Evolutionary conservation across 2,797 vertebrate genomes (phyloP), one percentile per base, ranked within the genome.

Genomic region (Miichthys miiuy): DNA sequence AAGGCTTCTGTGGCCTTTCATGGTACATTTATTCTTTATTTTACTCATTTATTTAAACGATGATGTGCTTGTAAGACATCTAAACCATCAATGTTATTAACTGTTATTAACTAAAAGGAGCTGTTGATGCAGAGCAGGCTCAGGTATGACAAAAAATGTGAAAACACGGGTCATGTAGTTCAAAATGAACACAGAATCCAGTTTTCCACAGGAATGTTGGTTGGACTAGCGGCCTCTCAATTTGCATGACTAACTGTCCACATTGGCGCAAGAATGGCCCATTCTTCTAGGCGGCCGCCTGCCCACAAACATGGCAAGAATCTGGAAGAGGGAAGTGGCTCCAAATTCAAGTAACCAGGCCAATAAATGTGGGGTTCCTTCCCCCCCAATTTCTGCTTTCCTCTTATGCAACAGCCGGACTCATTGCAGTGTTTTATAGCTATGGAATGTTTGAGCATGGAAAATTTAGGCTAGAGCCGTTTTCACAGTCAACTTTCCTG

Each of bases 231-330:
- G 68, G 72, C 77, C 55, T 80, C 71, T 78, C 74, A 75, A 64
- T 85, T 82, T 90, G 76, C 78, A 83, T 68, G 71, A 70, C 63
- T 81, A 64, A 66, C 61, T 1, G 13, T 82, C 81, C 75, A 41
- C 65, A 54, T 54, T 61, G 56, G 60, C 83, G 69, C 71, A 77
- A 86, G 79, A 89, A 61, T 68, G 14, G 6, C 0, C 60, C 81
- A 64, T 85, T 89, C 83, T 88, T 81, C 47, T 20, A 64, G 58
- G 54, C 68, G 12, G 58, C 78, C 0, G 48, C 47, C 85, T 80
- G 63, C 85, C 93, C 91, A 93, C 93, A 93, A 86, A 71, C 87
- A 90, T 61, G 80, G 70, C 76, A 89, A 87, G 89, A 91, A 93
- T 93, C 85, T 52, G 77, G 68, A 83, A 77, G 68, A 67, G 74